A percentile compares a stretch with the other conserved stretches of the same genome.
These are phyloP conservation scores for Dendronephthya gigantea DNA, from an alignment of 64 coral and sea anemone species.

Conservation along the genomic window DNA sequence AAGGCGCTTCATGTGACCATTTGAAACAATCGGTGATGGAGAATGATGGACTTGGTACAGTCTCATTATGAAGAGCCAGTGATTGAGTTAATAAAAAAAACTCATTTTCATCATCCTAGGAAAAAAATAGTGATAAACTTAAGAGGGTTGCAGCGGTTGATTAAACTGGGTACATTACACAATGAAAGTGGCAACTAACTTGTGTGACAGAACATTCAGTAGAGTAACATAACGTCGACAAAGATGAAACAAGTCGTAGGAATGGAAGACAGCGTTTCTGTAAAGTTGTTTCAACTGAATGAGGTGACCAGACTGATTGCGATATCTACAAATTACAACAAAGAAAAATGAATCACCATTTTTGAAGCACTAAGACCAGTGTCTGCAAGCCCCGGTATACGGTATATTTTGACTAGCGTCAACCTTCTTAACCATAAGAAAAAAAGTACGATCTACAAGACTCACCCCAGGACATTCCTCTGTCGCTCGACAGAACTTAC, in stretches of 20 bases:
- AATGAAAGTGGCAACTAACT: background rate
- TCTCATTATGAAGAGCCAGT: constrained; percentile 1
- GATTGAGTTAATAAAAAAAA: constrained; percentile 1
- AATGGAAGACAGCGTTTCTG: constrained; percentile 8
- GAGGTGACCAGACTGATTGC: constrained; percentile 1
- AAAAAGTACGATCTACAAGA: background rate
- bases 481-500: background rate
- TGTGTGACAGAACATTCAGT: background rate
- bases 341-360: too few species aligned
- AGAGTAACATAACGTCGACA: background rate
- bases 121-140: background rate
- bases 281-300: background rate
- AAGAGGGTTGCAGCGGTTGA: background rate
- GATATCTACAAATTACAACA: background rate
- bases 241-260: background rate
- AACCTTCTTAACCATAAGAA: too few species aligned
- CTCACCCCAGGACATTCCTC: constrained; percentile 10
- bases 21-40: background rate
- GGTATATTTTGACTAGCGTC: too few species aligned
- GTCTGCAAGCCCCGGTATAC: too few species aligned
- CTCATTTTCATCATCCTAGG: constrained; percentile 12
- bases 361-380: too few species aligned
- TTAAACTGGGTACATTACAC: background rate
- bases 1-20: background rate
- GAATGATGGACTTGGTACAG: background rate